Conservation (phyloP, 2,888 invertebrate species). For the Fragum fragum region DNA sequence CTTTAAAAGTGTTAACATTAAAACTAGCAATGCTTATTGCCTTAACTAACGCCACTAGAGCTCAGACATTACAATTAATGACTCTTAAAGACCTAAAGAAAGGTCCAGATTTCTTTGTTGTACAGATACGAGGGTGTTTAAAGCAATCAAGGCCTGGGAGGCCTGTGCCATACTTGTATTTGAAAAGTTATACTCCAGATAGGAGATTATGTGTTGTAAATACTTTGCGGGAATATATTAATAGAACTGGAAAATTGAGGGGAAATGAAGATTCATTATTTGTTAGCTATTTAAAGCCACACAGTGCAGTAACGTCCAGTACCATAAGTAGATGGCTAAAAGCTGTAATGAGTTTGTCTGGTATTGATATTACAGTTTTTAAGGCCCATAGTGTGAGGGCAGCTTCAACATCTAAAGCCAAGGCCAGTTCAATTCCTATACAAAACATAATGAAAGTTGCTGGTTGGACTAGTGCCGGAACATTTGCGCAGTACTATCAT, state of each 20-base stretch:
- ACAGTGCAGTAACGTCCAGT: conserved; percentile 23
- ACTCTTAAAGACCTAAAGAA: conserved; percentile 47
- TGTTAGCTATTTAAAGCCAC: conserved; percentile 51
- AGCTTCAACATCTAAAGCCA: conserved; percentile 15
- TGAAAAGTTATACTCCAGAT: conserved; percentile 43
- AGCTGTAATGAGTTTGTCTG: conserved; percentile 17
- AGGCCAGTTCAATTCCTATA: conserved; percentile 4
- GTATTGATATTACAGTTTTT: conserved; percentile 4
- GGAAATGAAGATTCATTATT: conserved; percentile 26
- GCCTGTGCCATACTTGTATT: conserved; percentile 32
- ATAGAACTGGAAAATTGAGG: conserved; percentile 24
- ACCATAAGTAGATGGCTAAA: conserved; percentile 20
- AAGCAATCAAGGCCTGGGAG: conserved; percentile 42
- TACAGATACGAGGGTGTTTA: conserved; percentile 28
- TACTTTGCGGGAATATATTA: no score
- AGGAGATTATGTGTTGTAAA: no score
- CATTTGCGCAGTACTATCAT: no score
- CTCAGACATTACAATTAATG: conserved; percentile 41
- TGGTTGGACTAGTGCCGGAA: conserved; percentile 28
- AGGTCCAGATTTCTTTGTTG: conserved; percentile 44
- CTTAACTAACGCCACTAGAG: conserved; percentile 16
- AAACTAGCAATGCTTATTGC: no score
- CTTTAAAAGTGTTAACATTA: no score
- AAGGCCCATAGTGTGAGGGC: conserved; percentile 21
- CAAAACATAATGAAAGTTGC: conserved; percentile 27